A percentile compares a stretch with the other conserved stretches of the same genome.
Conservation (phyloP, 2,888 invertebrate genomes). For the Cantharis rustica region DNA sequence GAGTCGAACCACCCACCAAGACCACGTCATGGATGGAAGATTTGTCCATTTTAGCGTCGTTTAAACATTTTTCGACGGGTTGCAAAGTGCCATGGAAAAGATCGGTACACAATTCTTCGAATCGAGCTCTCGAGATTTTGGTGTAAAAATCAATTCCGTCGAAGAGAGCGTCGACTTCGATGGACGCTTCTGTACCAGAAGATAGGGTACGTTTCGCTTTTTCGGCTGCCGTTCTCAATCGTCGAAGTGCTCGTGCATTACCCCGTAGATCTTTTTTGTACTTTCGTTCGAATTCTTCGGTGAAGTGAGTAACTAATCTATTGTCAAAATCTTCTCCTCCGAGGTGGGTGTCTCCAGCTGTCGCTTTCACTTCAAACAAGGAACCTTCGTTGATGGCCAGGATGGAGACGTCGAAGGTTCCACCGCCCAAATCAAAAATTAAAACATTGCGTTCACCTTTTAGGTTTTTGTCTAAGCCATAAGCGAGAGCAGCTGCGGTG, state of each 20-base stretch:
- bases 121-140: slow-evolving; percentile 74
- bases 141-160: slow-evolving; percentile 77
- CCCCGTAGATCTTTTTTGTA: slow-evolving; percentile 69
- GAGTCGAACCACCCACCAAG: slow-evolving; percentile 79
- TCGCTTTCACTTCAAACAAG: slow-evolving; percentile 61
- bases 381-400: slow-evolving; percentile 67
- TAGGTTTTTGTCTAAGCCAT: slow-evolving; percentile 59
- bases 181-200: slow-evolving; percentile 74
- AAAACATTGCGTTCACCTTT: slow-evolving; percentile 56
- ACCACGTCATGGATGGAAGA: slow-evolving; percentile 77
- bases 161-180: slow-evolving; percentile 76
- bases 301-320: slow-evolving; percentile 68
- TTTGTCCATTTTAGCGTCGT: slow-evolving; percentile 80
- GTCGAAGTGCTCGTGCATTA: slow-evolving; percentile 70
- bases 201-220: slow-evolving; percentile 78
- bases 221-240: slow-evolving; percentile 77
- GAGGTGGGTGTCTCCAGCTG: slow-evolving; percentile 61
- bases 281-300: slow-evolving; percentile 75
- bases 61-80: slow-evolving; percentile 75
- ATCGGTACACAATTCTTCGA: slow-evolving; percentile 76
- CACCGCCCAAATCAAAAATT: slow-evolving; percentile 64
- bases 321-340: slow-evolving; percentile 61
- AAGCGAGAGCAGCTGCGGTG: slow-evolving; percentile 64
- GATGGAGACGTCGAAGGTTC: slow-evolving; percentile 71
- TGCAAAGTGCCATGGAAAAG: slow-evolving; percentile 72